phyloP scores from a whole-genome alignment of 2,888 invertebrate genomes.

The Imbricaverruca yamaguchii region DNA sequence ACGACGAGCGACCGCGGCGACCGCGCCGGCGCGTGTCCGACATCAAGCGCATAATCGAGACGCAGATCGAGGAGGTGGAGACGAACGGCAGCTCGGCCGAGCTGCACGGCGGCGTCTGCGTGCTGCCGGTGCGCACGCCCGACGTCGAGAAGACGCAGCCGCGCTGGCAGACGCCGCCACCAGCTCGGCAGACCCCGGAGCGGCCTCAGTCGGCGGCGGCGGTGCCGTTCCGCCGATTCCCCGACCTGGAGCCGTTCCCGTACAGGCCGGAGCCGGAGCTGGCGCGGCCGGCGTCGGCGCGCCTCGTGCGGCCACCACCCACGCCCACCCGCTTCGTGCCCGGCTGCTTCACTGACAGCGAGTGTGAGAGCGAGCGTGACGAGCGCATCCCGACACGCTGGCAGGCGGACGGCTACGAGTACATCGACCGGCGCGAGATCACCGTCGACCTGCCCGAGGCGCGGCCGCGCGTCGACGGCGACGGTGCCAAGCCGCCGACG shows the following conservation, averaged over 20 bases:
- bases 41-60: neutral
- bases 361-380: constrained; percentile 64
- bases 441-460: constrained; percentile 22
- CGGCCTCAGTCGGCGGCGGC: neutral
- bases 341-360: constrained; percentile 38
- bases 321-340: constrained; percentile 32
- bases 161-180: neutral
- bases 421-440: constrained; percentile 27
- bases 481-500: neutral
- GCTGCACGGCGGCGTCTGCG: neutral
- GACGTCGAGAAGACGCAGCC: neutral
- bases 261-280: constrained; percentile 45
- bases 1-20: neutral
- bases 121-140: constrained; percentile 1
- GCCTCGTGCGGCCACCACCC: constrained; percentile 44
- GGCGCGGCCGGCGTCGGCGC: constrained; percentile 37
- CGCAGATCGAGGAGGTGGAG: constrained; percentile 1
- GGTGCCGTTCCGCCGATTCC: constrained; percentile 43
- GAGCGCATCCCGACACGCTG: constrained; percentile 30
- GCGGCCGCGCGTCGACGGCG: neutral
- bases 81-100: constrained; percentile 10
- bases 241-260: constrained; percentile 47
- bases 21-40: neutral
- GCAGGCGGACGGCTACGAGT: constrained; percentile 31
- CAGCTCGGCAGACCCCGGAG: neutral